phyloP scores from a whole-genome alignment of 2,888 invertebrate genomes.

The Chrysolina americana region DNA sequence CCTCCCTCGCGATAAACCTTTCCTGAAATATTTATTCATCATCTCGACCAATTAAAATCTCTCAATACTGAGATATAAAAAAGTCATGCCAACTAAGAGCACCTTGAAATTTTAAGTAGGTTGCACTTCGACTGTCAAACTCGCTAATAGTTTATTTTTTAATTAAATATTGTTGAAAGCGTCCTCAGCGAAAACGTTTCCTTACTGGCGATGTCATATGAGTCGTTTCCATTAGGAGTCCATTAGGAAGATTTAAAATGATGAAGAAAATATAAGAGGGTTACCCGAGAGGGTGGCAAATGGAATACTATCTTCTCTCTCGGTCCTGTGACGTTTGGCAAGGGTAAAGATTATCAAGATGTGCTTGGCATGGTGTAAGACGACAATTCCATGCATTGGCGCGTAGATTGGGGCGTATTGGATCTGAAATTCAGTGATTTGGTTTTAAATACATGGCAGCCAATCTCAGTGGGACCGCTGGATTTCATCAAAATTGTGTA shows the following conservation, averaged over 20 bases:
- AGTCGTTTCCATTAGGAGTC: conserved; percentile 66
- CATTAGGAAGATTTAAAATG: conserved; percentile 66
- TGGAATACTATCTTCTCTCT: conserved; percentile 32
- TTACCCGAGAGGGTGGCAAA: conserved; percentile 46
- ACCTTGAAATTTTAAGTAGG: conserved; percentile 53
- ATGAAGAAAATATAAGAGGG: conserved; percentile 60
- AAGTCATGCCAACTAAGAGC: conserved; percentile 38
- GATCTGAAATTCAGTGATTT: not conserved
- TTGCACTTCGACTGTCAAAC: conserved; percentile 55
- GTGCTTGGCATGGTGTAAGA: conserved; percentile 26
- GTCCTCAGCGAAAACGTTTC: conserved; percentile 38
- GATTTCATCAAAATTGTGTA: too few species aligned
- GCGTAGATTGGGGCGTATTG: not conserved
- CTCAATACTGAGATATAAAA: conserved; percentile 23
- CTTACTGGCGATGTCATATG: conserved; percentile 64
- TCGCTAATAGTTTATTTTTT: conserved; percentile 64
- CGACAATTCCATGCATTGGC: conserved; percentile 16
- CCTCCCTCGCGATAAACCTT: not conserved
- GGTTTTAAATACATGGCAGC: too few species aligned
- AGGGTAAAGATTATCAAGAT: conserved; percentile 41
- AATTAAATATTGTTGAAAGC: conserved; percentile 63
- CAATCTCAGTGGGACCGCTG: too few species aligned
- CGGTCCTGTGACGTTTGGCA: conserved; percentile 37
- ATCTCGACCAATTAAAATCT: conserved; percentile 33
- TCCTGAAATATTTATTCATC: not conserved